Evolutionary conservation across 2,797 vertebrate species (phyloP).

Genomic region (Antrozous pallidus): DNA sequence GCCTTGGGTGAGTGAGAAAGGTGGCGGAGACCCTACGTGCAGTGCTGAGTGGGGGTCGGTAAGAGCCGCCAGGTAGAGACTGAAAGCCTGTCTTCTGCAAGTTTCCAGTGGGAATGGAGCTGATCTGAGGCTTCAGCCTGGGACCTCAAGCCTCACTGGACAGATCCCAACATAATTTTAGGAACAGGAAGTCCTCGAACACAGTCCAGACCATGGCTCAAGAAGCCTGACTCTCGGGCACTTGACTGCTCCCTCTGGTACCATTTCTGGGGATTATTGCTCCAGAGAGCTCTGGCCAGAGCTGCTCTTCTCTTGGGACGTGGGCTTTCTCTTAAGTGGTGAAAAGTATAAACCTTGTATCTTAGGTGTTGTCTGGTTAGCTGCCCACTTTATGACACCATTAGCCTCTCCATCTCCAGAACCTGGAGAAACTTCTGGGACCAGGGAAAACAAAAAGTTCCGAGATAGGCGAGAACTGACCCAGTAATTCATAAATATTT

Average conservation of each 20-base stretch:
- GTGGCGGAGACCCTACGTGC: neutral
- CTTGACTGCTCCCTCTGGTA: neutral
- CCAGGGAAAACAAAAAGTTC: conserved; percentile 18
- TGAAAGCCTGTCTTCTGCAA: neutral
- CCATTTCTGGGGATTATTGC: neutral
- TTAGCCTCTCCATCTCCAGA: neutral
- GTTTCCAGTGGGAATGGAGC: neutral
- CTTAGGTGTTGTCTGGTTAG: neutral
- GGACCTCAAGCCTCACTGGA: neutral
- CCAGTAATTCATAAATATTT: conserved; percentile 26
- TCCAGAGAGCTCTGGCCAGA: neutral
- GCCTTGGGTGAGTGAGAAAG: neutral
- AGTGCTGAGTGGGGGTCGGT: neutral
- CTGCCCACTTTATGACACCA: neutral
- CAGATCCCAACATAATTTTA: neutral
- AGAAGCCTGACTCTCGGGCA: neutral
- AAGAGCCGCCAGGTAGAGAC: neutral
- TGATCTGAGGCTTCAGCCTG: neutral
- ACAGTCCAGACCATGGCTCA: neutral
- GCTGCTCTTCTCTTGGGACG: neutral
- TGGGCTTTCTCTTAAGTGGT: conserved; percentile 22
- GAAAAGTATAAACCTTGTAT: neutral
- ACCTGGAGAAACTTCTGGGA: conserved; percentile 28
- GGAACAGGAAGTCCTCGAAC: neutral
- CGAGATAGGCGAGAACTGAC: neutral